Evolutionary conservation across 1,140 invertebrate genomes (phyloP).

Genomic region (Rhopalosiphum padi): DNA sequence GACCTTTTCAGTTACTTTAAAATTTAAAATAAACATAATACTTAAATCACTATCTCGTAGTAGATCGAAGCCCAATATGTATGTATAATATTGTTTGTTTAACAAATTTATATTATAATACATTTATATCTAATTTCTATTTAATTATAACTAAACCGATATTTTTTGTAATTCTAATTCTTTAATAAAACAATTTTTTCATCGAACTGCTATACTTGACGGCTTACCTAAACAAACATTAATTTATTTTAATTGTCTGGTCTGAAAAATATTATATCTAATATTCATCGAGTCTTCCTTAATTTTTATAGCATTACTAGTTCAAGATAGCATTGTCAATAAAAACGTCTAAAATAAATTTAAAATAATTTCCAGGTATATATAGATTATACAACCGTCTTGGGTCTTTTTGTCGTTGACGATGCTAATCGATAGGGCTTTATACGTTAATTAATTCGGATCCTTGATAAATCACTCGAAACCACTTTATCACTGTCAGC

Average conservation of each 20-base stretch:
- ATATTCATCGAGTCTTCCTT: not conserved
- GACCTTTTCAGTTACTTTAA: not conserved
- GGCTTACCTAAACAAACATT: not conserved
- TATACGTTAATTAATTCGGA: conserved; percentile 54
- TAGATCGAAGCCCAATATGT: not conserved
- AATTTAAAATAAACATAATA: not conserved
- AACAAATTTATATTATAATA: not conserved
- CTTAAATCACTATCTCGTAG: not conserved
- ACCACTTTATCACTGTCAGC: conserved; percentile 55
- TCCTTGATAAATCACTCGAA: conserved; percentile 56
- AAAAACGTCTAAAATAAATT: not conserved
- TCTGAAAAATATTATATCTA: not conserved
- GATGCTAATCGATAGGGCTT: conserved; percentile 45
- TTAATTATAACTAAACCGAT: not conserved
- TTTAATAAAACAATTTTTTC: not conserved
- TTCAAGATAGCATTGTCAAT: not conserved
- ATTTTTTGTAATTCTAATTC: not conserved
- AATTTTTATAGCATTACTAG: not conserved
- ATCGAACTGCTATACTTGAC: not conserved
- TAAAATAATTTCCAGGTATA: conserved; percentile 11
- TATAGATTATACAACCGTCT: conserved; percentile 15
- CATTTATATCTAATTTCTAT: not conserved
- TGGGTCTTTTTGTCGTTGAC: not conserved
- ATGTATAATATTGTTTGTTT: not conserved
- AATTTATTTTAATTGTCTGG: not conserved